Conservation (phyloP, 2,797 vertebrate species). For the Pseudochaenichthys georgianus region DNA sequence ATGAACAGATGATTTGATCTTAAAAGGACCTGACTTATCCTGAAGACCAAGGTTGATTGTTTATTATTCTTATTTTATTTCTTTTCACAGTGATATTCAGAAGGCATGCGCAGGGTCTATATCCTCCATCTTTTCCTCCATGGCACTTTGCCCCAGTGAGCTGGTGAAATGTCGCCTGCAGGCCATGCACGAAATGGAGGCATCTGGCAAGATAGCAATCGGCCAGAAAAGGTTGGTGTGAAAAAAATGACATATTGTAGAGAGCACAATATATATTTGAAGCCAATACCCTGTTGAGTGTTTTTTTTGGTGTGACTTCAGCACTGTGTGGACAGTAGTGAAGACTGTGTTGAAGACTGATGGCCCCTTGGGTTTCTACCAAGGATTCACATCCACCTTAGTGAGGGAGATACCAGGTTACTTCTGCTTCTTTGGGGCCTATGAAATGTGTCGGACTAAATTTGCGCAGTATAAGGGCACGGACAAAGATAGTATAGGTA, state of each 20-base stretch:
- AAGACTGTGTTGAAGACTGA: slow-evolving; percentile 87
- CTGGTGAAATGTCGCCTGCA: slow-evolving; percentile 96
- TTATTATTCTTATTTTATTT: not conserved
- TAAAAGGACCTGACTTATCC: no score
- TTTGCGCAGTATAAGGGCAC: slow-evolving; percentile 87
- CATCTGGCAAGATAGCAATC: slow-evolving; percentile 85
- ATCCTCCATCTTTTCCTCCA: slow-evolving; percentile 91
- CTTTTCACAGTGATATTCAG: slow-evolving; percentile 88
- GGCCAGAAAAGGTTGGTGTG: slow-evolving; percentile 84
- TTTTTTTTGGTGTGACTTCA: slow-evolving; percentile 58
- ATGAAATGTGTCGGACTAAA: slow-evolving; percentile 90
- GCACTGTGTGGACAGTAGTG: slow-evolving; percentile 92
- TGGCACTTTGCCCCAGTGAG: slow-evolving; percentile 93
- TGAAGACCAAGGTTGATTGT: not conserved
- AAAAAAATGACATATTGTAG: slow-evolving; percentile 27
- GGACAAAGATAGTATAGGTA: slow-evolving; percentile 93
- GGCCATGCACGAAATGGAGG: slow-evolving; percentile 94
- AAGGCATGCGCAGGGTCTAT: slow-evolving; percentile 92
- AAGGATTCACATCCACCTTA: slow-evolving; percentile 90
- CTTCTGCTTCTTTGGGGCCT: slow-evolving; percentile 96
- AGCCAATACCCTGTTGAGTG: not conserved
- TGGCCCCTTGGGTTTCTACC: slow-evolving; percentile 91
- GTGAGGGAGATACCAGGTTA: slow-evolving; percentile 93
- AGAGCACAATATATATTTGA: not conserved
- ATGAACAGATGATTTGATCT: no score